Evolutionary conservation across 2,113 vertebrate genomes (phyloP).

Genomic region (Aleadryas rufinucha): DNA sequence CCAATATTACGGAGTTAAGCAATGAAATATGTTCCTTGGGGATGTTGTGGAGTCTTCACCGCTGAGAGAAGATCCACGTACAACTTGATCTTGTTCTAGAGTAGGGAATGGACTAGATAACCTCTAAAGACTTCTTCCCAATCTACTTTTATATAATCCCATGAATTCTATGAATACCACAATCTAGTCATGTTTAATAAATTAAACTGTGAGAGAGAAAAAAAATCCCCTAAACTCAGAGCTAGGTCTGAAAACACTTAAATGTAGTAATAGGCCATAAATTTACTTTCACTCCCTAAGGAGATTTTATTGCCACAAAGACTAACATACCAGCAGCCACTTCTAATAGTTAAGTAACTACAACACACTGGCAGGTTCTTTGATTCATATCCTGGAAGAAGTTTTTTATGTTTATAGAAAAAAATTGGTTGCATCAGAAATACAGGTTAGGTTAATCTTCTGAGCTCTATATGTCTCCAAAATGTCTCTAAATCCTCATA

Average conservation of each 20-base stretch:
- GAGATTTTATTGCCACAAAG: constrained; percentile 20
- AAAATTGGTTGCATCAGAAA: neutral
- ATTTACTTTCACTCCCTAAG: constrained; percentile 10
- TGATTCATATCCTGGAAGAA: constrained; percentile 14
- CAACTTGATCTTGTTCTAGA: neutral
- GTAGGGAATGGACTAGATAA: neutral
- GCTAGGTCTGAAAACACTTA: neutral
- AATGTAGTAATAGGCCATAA: constrained; percentile 9
- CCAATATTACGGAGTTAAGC: neutral
- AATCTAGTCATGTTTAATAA: neutral
- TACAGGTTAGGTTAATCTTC: neutral
- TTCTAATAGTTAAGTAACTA: neutral
- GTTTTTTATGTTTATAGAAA: neutral
- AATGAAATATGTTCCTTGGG: neutral
- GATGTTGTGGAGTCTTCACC: neutral
- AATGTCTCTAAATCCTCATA: neutral
- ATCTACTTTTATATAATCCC: neutral
- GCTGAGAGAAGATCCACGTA: neutral
- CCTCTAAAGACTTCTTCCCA: neutral
- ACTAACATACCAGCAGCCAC: neutral
- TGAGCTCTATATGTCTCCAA: neutral
- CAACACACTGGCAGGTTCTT: neutral
- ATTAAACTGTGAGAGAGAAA: neutral
- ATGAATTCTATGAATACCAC: neutral
- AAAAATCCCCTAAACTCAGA: neutral